These are phyloP conservation scores for Rhinogobio ventralis DNA, from an alignment of 2,797 vertebrate genomes.

Conservation along the genomic window DNA sequence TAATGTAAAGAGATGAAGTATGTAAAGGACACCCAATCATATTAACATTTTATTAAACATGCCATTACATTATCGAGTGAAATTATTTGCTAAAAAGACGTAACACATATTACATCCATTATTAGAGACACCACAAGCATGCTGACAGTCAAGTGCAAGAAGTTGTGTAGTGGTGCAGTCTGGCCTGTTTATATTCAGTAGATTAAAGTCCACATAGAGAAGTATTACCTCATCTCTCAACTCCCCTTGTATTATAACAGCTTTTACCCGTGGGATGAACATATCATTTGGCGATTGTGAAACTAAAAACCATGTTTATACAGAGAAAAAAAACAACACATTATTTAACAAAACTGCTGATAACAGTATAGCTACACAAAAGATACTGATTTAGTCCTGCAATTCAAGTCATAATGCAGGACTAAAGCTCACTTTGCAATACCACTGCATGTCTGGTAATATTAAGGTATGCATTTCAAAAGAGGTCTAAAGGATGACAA, in stretches of 20 bases:
- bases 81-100: not conserved
- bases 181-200: conserved; percentile 20
- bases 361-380: not conserved
- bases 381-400: not conserved
- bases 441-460: no score
- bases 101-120: not conserved
- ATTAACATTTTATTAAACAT: not conserved
- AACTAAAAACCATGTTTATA: conserved; percentile 11
- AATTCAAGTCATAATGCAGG: not conserved
- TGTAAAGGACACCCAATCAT: not conserved
- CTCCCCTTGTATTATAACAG: conserved; percentile 10
- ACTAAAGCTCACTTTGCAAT: not conserved
- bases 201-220: conserved; percentile 2
- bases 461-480: not conserved
- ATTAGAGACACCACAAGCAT: not conserved
- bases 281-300: conserved; percentile 23
- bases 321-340: not conserved
- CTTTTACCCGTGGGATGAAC: conserved; percentile 1
- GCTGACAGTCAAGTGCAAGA: not conserved
- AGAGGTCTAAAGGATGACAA: not conserved
- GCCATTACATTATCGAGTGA: not conserved
- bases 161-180: not conserved
- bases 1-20: not conserved
- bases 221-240: conserved; percentile 7
- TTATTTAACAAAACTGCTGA: not conserved